phyloP scores from a whole-genome alignment of 1,140 invertebrate species.

The Choristoneura fumiferana region DNA sequence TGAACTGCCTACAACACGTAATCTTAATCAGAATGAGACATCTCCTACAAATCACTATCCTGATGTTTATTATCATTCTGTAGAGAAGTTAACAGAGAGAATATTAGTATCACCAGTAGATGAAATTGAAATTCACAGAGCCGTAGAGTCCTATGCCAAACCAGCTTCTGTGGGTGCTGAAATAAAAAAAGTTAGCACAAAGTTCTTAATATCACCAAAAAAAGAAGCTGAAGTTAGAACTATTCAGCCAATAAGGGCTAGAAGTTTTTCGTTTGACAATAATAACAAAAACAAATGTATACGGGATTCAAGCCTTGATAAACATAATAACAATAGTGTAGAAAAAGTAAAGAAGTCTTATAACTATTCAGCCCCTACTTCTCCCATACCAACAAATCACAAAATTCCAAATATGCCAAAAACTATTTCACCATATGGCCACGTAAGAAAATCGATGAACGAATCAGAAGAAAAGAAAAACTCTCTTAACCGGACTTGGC shows the following conservation, averaged over 20 bases:
- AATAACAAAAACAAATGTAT: constrained; percentile 9
- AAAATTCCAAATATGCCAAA: constrained; percentile 65
- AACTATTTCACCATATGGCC: constrained; percentile 64
- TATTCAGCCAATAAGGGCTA: constrained; percentile 65
- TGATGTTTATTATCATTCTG: constrained; percentile 68
- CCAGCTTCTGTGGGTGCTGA: constrained; percentile 69
- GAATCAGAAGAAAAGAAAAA: constrained; percentile 65
- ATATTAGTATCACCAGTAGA: constrained; percentile 52
- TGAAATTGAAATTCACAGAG: constrained; percentile 62
- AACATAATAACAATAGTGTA: constrained; percentile 19
- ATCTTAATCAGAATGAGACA: constrained; percentile 23
- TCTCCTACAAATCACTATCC: constrained; percentile 29
- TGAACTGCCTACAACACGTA: constrained; percentile 30
- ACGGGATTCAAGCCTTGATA: neutral
- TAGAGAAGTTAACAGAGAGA: constrained; percentile 59
- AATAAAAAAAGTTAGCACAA: constrained; percentile 72
- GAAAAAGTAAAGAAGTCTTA: constrained; percentile 50
- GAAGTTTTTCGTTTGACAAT: constrained; percentile 64
- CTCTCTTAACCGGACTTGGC: constrained; percentile 43
- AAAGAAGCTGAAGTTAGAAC: constrained; percentile 72
- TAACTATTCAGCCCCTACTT: constrained; percentile 68
- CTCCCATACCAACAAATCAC: constrained; percentile 53
- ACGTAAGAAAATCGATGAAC: constrained; percentile 57
- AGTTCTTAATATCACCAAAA: constrained; percentile 72
- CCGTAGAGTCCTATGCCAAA: constrained; percentile 48